These are phyloP conservation scores for Geophilus truncorum DNA, from an alignment of 2,888 invertebrate genomes.

Conservation along the genomic window DNA sequence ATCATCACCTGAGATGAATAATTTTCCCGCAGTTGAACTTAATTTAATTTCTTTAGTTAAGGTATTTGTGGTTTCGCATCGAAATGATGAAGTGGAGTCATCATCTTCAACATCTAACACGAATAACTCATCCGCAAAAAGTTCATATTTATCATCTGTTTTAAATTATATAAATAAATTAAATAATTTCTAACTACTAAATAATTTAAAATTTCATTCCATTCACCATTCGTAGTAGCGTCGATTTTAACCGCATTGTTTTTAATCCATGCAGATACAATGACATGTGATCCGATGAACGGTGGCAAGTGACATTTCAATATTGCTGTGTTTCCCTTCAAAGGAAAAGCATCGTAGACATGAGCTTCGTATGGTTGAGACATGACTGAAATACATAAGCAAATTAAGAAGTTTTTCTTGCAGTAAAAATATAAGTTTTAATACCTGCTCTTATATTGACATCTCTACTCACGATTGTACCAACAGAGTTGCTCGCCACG, in stretches of 20 bases:
- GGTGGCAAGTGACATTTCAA: constrained; percentile 32
- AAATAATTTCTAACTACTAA: too few species aligned
- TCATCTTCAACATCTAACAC: background rate
- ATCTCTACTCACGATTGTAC: background rate
- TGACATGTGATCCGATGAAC: constrained; percentile 19
- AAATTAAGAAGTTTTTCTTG: too few species aligned
- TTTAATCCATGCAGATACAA: constrained; percentile 32
- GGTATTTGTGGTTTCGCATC: constrained; percentile 25
- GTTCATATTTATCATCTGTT: constrained; percentile 28
- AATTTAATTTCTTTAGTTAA: constrained; percentile 23
- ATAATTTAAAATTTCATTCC: too few species aligned
- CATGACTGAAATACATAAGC: constrained; percentile 33
- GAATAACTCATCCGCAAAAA: background rate
- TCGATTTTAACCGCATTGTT: constrained; percentile 32
- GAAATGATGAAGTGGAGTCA: constrained; percentile 28
- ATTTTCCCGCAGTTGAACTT: constrained; percentile 29
- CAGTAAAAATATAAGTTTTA: background rate
- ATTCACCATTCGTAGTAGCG: background rate
- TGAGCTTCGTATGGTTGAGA: constrained; percentile 23
- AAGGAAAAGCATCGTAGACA: constrained; percentile 29
- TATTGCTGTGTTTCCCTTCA: constrained; percentile 32
- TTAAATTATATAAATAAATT: background rate
- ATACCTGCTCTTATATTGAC: background rate
- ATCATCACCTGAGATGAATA: constrained; percentile 29
- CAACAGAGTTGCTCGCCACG: background rate